Evolutionary conservation across 2,797 vertebrate genomes (phyloP).

Genomic region (Acanthurus lineatus): DNA sequence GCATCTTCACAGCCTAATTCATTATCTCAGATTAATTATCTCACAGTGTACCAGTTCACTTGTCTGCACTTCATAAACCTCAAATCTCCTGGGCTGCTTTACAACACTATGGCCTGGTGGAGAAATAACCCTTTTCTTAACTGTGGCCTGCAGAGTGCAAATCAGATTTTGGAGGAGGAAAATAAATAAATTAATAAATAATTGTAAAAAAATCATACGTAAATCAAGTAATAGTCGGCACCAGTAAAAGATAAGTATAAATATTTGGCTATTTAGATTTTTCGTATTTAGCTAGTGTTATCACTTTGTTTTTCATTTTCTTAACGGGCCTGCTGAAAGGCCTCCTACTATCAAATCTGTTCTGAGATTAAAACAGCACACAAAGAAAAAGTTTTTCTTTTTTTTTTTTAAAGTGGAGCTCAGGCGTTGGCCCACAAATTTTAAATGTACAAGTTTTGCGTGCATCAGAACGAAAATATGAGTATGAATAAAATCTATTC

Average conservation of each 20-base stretch:
- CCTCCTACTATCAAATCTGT: background rate
- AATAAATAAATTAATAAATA: background rate
- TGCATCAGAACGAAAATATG: constrained; percentile 49
- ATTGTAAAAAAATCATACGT: background rate
- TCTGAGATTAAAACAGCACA: background rate
- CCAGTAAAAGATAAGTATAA: background rate
- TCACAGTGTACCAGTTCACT: constrained; percentile 72
- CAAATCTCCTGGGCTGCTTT: constrained; percentile 71
- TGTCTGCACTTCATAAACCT: constrained; percentile 78
- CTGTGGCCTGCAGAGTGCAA: background rate
- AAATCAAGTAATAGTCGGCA: background rate
- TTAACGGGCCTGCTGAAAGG: constrained; percentile 15
- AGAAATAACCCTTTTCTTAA: constrained; percentile 4
- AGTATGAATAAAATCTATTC: constrained; percentile 62
- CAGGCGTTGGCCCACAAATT: constrained; percentile 33
- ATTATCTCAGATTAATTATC: constrained; percentile 82
- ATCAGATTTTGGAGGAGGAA: background rate
- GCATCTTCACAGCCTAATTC: constrained; percentile 78
- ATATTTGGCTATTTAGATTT: background rate
- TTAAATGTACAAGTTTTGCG: constrained; percentile 54
- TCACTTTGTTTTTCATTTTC: background rate
- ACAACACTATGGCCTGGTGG: constrained; percentile 24
- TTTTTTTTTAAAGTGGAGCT: constrained; percentile 30
- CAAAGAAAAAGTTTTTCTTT: constrained; percentile 14
- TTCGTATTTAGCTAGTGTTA: background rate